phyloP scores from a whole-genome alignment of 2,113 vertebrate species.

The Electrona antarctica region DNA sequence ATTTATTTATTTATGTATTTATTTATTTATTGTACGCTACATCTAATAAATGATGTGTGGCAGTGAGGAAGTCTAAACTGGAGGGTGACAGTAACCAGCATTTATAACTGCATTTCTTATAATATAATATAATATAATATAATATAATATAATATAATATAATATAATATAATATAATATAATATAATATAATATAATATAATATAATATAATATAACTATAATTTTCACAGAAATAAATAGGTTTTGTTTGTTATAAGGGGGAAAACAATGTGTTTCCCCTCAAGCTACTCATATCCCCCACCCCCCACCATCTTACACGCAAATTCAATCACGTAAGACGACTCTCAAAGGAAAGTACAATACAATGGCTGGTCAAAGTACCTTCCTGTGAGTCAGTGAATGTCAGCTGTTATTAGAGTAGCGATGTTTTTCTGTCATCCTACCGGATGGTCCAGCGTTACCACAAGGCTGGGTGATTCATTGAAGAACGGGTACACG shows the following conservation, averaged over 20 bases:
- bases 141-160: too few species aligned
- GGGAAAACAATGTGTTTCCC: too few species aligned
- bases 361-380: conserved; percentile 41
- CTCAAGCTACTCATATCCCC: background rate
- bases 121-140: too few species aligned
- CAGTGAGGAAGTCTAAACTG: background rate
- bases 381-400: conserved; percentile 52
- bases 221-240: too few species aligned
- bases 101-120: too few species aligned
- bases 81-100: background rate
- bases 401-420: conserved; percentile 33
- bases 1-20: too few species aligned
- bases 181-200: too few species aligned
- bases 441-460: conserved; percentile 23
- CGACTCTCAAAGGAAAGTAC: background rate
- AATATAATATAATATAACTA: too few species aligned
- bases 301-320: background rate
- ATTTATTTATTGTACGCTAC: too few species aligned
- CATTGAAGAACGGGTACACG: conserved; percentile 48
- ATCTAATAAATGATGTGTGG: conserved; percentile 26
- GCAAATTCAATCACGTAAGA: background rate
- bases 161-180: too few species aligned
- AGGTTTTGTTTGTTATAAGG: too few species aligned
- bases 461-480: conserved; percentile 52
- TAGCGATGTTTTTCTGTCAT: conserved; percentile 31